Evolutionary conservation across 2,888 invertebrate genomes (phyloP).

Genomic region (Protodeltote pygarga): DNA sequence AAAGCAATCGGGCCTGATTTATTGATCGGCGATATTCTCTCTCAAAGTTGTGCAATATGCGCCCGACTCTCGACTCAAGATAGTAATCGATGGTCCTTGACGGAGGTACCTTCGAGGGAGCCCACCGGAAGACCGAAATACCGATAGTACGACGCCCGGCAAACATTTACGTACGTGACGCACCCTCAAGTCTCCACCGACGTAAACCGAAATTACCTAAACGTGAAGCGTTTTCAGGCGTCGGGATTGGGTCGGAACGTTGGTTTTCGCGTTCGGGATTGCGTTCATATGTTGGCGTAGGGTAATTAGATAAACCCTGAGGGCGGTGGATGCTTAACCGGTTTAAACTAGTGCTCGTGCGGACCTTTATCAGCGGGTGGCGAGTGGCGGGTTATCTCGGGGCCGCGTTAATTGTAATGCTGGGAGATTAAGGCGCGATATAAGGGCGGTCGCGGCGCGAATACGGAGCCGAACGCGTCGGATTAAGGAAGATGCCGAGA

Average conservation of each 20-base stretch:
- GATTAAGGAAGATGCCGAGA: slow-evolving; percentile 62
- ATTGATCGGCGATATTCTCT: slow-evolving; percentile 67
- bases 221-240: slow-evolving; percentile 64
- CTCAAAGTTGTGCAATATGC: slow-evolving; percentile 80
- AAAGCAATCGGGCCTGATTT: slow-evolving; percentile 64
- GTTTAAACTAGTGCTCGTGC: slow-evolving; percentile 80
- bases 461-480: slow-evolving; percentile 52
- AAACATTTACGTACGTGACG: slow-evolving; percentile 82
- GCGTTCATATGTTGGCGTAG: slow-evolving; percentile 68
- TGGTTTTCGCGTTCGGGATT: slow-evolving; percentile 47
- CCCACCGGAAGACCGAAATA: slow-evolving; percentile 69
- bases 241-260: slow-evolving; percentile 56
- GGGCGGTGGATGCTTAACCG: slow-evolving; percentile 83
- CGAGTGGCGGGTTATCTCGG: slow-evolving; percentile 84
- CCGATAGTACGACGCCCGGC: slow-evolving; percentile 68
- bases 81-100: slow-evolving; percentile 81
- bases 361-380: slow-evolving; percentile 85
- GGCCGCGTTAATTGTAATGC: slow-evolving; percentile 86
- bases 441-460: slow-evolving; percentile 63
- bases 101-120: slow-evolving; percentile 62
- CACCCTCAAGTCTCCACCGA: slow-evolving; percentile 57
- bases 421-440: slow-evolving; percentile 80
- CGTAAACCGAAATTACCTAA: slow-evolving; percentile 63
- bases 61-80: slow-evolving; percentile 65
- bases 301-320: slow-evolving; percentile 85